Base-by-base conservation (phyloP, 2,113 vertebrate genomes). In the Ploceus nigricollis region DNA sequence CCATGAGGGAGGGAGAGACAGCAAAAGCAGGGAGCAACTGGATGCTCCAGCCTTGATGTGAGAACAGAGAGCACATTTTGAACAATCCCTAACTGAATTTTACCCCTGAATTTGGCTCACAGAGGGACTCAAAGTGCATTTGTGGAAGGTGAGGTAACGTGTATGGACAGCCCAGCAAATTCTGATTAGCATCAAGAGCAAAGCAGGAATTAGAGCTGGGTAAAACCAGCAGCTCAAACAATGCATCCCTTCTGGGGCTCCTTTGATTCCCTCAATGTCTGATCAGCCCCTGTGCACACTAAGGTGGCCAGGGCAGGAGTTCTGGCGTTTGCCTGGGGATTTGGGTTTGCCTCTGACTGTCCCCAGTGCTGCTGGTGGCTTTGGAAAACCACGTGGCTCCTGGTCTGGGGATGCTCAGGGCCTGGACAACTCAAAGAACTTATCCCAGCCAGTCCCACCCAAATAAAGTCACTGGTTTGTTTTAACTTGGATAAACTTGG, bases 141-240 rank as follows among this genome's bases (percentile, higher is more conserved):
- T 77, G 87, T 0, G 7, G 54, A 17, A 56, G 44, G n/a, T 0
- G 15, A 91, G 51, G 63, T 63, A 88, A 90, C 9, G 0, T 0
- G 44, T 4, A 44, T 39, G 27, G 94, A 86, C 96, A 96, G 82
- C 92, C 85, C 21, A 7, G 93, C 56, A 96, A 88, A 83, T 68
- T 56, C 64, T 1, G 2, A 92, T 95, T 45, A 96, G 76, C 92
- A 71, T 60, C 92, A 27, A 56, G 64, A 81, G 47, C 51, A 85
- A 83, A 88, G 85, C 78, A 58, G 85, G 93, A 94, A 81, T 83
- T 48, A 82, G 54, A 82, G 89, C 73, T 73, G 83, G 87, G 65
- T 31, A 9, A 60, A 72, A 96, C 6, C 69, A 90, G 79, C 90
- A 88, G 81, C 89, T 84, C 61, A 2, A 64, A 88, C 42, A 83